Conservation (phyloP, 2,888 invertebrate species). For the Druceiella hillmani region DNA sequence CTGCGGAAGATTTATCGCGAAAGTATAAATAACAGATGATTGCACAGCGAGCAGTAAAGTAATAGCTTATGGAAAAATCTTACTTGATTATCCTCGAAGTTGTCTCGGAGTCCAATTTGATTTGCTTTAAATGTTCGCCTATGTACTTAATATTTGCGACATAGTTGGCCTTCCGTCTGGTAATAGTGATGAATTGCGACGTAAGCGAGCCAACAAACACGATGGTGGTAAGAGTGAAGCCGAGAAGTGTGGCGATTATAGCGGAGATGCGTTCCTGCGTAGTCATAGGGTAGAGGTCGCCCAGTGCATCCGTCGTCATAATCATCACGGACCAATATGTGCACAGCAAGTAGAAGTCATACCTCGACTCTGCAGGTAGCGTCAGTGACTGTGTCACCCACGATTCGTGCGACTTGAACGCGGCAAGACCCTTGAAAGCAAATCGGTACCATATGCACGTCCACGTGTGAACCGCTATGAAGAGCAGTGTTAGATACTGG, state of each 20-base stretch:
- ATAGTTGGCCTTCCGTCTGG: slow-evolving; percentile 42
- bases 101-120: slow-evolving; percentile 39
- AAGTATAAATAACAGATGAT: slow-evolving; percentile 1
- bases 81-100: slow-evolving; percentile 42
- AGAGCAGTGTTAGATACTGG: slow-evolving; percentile 43
- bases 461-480: slow-evolving; percentile 43
- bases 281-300: slow-evolving; percentile 44
- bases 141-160: slow-evolving; percentile 42
- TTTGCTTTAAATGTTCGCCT: slow-evolving; percentile 39
- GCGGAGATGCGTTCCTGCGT: slow-evolving; percentile 38
- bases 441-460: slow-evolving; percentile 46
- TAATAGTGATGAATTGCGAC: slow-evolving; percentile 46
- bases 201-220: slow-evolving; percentile 49
- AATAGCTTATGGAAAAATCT: slow-evolving; percentile 3
- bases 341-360: slow-evolving; percentile 46
- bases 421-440: slow-evolving; percentile 36
- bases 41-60: neutral
- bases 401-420: slow-evolving; percentile 34
- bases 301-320: slow-evolving; percentile 43
- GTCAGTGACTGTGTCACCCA: slow-evolving; percentile 38
- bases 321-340: slow-evolving; percentile 46
- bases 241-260: slow-evolving; percentile 37
- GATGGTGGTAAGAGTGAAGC: slow-evolving; percentile 44
- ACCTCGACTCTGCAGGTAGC: slow-evolving; percentile 36
- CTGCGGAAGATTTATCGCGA: slow-evolving; percentile 25